phyloP scores from a whole-genome alignment of 1,140 invertebrate species.

The Oscheius sp. region DNA sequence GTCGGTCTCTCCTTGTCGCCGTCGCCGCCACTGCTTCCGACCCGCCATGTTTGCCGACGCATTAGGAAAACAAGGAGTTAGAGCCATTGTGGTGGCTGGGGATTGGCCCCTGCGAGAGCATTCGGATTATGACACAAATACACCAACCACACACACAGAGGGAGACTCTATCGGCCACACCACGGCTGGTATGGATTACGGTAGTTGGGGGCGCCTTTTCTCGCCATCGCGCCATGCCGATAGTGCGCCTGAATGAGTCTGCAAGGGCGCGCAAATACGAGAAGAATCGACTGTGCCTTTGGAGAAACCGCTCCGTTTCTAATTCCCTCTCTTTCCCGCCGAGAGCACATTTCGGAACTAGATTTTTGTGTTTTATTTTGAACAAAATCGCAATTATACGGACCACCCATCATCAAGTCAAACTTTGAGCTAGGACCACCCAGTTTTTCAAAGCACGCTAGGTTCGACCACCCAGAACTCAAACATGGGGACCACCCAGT shows the following conservation, averaged over 20 bases:
- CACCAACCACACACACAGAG: not conserved
- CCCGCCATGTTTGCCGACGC: not conserved
- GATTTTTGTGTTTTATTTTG: not conserved
- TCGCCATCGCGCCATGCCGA: not conserved
- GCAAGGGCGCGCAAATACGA: slow-evolving; percentile 10
- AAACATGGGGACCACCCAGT: too few relatives aligned
- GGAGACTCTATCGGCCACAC: too few relatives aligned
- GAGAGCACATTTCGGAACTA: not conserved
- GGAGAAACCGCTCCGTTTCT: not conserved
- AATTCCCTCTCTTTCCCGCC: not conserved
- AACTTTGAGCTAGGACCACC: not conserved
- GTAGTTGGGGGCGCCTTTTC: slow-evolving; percentile 1
- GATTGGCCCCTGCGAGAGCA: not conserved
- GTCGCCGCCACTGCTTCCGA: slow-evolving; percentile 9
- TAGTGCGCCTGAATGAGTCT: not conserved
- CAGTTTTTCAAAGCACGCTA: too few relatives aligned
- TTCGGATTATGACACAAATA: slow-evolving; percentile 6
- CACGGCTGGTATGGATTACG: too few relatives aligned
- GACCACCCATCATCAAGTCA: not conserved
- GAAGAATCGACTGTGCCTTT: not conserved
- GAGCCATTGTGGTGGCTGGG: not conserved
- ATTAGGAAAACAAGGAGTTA: slow-evolving; percentile 14
- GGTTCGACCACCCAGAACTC: too few relatives aligned
- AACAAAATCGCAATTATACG: not conserved
- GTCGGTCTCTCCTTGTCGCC: not conserved